Evolutionary conservation across 1,140 invertebrate species (phyloP), one percentile per base, ranked within the genome.

Genomic region (Leucophenga varia): DNA sequence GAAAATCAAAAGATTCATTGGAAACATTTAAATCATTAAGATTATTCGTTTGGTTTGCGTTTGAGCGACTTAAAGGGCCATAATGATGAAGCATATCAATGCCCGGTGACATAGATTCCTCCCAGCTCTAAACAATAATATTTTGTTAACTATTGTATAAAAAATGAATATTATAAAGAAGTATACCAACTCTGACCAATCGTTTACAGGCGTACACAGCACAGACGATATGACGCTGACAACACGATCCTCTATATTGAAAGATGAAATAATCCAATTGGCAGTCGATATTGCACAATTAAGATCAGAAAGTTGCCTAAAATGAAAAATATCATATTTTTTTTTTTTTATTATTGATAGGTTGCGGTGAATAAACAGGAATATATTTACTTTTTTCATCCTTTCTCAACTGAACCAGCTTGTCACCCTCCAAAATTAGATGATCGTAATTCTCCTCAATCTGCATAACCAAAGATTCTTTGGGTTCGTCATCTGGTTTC

Each of bases 11-110:
- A 13, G 21, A 25, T 25, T 43, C 40, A 4, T 42, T 22, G 10
- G 20, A 43, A 13, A 32, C 28, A 42, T 45, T 49, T 20, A 43
- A 20, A 34, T 44, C 22, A 13, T 31, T 41, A 19, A 44, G 22
- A 34, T 39, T 48, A 22, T 72, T 56, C 2, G 57, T 57, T 1
- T 56, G 59, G 22, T 45, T 52, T 3, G 63, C 65, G 31, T 72
- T 74, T 6, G 65, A 67, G 1, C 69, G 65, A 43, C 53, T 64
- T 1, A 75, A 42, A 1, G 72, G 69, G 10, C 72, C 72, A 47
- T 72, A 68, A 48, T 75, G 69, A 49, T 74, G 64, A 34, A 74
- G 43, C 65, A 74, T 74, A 57, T 74, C 69, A 19, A 75, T 71
- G 34, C 69, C 68, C 7, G 68, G 65, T 8, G 61, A 60, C 60